These are phyloP conservation scores for Deilephila elpenor DNA, from an alignment of 2,888 invertebrate species.

Conservation along the genomic window DNA sequence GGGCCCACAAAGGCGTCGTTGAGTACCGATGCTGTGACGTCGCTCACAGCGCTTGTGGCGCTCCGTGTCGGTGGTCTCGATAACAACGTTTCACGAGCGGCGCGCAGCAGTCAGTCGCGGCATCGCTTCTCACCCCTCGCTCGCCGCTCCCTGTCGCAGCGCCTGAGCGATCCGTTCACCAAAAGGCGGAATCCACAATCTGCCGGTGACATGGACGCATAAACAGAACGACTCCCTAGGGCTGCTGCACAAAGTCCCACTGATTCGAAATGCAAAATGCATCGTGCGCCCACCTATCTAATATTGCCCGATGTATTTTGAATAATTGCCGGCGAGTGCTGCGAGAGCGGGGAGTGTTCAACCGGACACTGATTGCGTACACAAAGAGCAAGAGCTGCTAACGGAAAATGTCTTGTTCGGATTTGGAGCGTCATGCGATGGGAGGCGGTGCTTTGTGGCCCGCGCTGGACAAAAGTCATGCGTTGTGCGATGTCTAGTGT, in stretches of 20 bases:
- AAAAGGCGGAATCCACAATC: slow-evolving; percentile 73
- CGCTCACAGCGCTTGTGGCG: background rate
- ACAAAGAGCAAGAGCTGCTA: slow-evolving; percentile 66
- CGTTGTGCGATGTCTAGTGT: background rate
- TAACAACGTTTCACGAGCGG: background rate
- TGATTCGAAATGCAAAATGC: slow-evolving; percentile 84
- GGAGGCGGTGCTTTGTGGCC: slow-evolving; percentile 2
- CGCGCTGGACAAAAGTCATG: background rate
- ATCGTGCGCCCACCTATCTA: slow-evolving; percentile 80
- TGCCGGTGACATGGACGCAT: slow-evolving; percentile 66
- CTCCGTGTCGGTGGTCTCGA: background rate
- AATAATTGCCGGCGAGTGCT: slow-evolving; percentile 77
- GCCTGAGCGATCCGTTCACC: slow-evolving; percentile 60
- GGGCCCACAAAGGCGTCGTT: background rate
- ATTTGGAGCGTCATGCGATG: slow-evolving; percentile 46
- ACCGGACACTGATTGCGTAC: slow-evolving; percentile 69
- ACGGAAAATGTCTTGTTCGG: slow-evolving; percentile 75
- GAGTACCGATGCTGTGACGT: no score
- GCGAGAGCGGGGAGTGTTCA: slow-evolving; percentile 37
- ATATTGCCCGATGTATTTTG: slow-evolving; percentile 83
- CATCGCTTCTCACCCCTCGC: background rate
- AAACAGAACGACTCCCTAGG: slow-evolving; percentile 66
- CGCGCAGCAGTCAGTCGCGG: slow-evolving; percentile 37
- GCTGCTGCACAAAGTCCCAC: slow-evolving; percentile 73
- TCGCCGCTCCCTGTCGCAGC: slow-evolving; percentile 48